Evolutionary conservation across 2,888 invertebrate species (phyloP).

Genomic region (Oxyscelio sp.): DNA sequence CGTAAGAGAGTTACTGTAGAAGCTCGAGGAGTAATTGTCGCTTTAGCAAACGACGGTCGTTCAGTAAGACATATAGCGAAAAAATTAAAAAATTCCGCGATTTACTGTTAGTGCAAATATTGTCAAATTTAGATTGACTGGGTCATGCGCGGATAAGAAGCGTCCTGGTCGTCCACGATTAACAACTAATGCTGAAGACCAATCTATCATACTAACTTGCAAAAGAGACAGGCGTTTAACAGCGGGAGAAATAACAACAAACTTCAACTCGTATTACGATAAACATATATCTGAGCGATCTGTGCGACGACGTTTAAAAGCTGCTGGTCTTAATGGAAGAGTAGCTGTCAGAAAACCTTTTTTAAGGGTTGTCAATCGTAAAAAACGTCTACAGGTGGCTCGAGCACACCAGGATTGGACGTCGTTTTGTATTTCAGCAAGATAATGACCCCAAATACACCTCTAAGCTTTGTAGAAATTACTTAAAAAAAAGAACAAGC

Average conservation of each 20-base stretch:
- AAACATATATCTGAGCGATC: slow-evolving; percentile 15
- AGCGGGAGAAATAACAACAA: not conserved
- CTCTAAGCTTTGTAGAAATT: not conserved
- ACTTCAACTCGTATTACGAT: not conserved
- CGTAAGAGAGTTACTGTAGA: not conserved
- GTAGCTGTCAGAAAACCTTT: slow-evolving; percentile 18
- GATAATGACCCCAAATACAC: slow-evolving; percentile 19
- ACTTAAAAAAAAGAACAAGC: not conserved
- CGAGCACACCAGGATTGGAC: slow-evolving; percentile 10
- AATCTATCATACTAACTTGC: not conserved
- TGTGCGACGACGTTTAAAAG: slow-evolving; percentile 22
- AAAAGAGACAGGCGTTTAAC: slow-evolving; percentile 3
- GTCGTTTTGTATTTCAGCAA: slow-evolving; percentile 27
- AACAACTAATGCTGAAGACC: not conserved
- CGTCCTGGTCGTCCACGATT: not conserved
- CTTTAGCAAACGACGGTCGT: slow-evolving; percentile 4
- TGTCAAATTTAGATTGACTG: slow-evolving; percentile 2
- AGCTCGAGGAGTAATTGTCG: not conserved
- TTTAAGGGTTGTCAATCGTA: slow-evolving; percentile 7
- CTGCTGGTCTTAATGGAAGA: slow-evolving; percentile 14
- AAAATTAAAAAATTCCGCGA: slow-evolving; percentile 8
- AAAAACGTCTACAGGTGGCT: slow-evolving; percentile 22
- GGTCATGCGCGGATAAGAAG: not conserved
- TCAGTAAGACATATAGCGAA: slow-evolving; percentile 7
- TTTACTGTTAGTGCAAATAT: not conserved